phyloP scores from a whole-genome alignment of 2,888 invertebrate genomes.

The Agrochola macilenta region DNA sequence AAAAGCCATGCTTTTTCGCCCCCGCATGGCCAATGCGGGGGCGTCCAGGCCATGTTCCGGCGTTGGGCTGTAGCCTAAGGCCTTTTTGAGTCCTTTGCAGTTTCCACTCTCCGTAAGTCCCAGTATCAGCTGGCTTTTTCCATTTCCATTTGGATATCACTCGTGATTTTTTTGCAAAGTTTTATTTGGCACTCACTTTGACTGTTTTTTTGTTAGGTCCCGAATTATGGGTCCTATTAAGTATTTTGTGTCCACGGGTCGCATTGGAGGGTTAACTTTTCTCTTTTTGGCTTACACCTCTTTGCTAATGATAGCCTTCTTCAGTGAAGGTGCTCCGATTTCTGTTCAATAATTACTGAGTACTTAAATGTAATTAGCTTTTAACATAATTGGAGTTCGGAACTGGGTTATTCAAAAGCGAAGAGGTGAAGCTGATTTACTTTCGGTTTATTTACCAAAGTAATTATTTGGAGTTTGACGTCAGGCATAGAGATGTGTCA shows the following conservation, averaged over 20 bases:
- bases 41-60: constrained; percentile 89
- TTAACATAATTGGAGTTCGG: constrained; percentile 62
- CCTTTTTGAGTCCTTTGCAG: constrained; percentile 83
- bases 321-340: constrained; percentile 47
- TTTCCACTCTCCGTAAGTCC: constrained; percentile 86
- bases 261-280: constrained; percentile 54
- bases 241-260: constrained; percentile 43
- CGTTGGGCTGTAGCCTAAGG: constrained; percentile 72
- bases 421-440: constrained; percentile 42
- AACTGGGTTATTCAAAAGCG: constrained; percentile 53
- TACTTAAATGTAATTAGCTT: constrained; percentile 66
- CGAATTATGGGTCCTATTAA: constrained; percentile 40
- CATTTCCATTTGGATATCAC: constrained; percentile 90
- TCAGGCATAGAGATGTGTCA: constrained; percentile 73
- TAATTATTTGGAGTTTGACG: constrained; percentile 45
- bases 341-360: constrained; percentile 63
- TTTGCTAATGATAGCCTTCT: constrained; percentile 41
- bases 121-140: constrained; percentile 85
- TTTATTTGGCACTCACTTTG: constrained; percentile 75
- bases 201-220: constrained; percentile 64
- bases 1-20: constrained; percentile 76
- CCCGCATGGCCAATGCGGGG: constrained; percentile 80
- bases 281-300: constrained; percentile 29
- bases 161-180: constrained; percentile 79
- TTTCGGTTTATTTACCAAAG: constrained; percentile 33